Conservation (phyloP, 2,113 vertebrate genomes). For the Benitochromis conjunctus region DNA sequence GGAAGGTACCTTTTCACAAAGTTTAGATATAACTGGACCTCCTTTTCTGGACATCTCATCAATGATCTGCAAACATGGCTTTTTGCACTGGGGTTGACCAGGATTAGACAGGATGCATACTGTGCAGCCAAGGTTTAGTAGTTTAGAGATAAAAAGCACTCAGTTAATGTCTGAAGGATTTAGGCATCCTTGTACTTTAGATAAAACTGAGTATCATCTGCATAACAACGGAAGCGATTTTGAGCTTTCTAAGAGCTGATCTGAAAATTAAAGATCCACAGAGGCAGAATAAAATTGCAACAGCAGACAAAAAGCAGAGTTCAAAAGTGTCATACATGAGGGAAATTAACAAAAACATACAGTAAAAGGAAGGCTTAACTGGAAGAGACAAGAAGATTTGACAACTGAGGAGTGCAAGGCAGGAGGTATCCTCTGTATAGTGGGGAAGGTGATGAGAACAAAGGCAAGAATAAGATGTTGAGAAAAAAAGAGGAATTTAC, state of each 20-base stretch:
- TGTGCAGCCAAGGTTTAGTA: neutral
- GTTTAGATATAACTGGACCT: neutral
- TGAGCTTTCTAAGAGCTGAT: neutral
- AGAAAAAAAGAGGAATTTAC: accelerated
- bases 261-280: neutral
- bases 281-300: neutral
- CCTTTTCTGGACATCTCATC: neutral
- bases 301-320: neutral
- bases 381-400: neutral
- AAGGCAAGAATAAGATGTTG: neutral
- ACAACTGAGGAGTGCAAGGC: neutral
- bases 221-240: neutral
- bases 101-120: neutral
- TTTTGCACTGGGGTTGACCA: neutral
- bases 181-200: neutral
- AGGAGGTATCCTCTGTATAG: neutral
- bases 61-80: neutral
- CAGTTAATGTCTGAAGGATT: neutral
- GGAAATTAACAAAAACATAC: neutral
- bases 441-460: neutral
- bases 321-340: neutral
- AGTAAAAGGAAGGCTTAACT: neutral
- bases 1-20: neutral
- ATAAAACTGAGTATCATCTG: neutral
- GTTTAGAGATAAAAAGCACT: neutral